These are phyloP conservation scores for Poecilia gillii DNA, from an alignment of 2,797 vertebrate genomes.

Conservation along the genomic window DNA sequence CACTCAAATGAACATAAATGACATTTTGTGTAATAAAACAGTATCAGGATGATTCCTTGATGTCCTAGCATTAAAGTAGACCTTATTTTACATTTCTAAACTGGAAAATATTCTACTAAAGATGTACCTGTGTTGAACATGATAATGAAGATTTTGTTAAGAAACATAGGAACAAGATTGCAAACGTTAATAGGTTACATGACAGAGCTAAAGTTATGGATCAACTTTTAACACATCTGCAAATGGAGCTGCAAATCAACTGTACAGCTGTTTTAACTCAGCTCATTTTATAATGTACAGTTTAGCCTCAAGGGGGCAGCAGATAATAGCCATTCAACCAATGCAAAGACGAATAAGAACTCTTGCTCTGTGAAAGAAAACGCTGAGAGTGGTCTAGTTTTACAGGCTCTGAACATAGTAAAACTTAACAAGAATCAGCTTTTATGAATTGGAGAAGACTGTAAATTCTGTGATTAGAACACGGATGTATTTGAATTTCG, in stretches of 20 bases:
- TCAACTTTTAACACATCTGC: background rate
- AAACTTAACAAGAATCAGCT: background rate
- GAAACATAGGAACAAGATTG: conserved; percentile 34
- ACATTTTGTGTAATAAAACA: conserved; percentile 20
- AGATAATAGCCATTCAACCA: background rate
- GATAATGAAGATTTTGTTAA: conserved; percentile 45
- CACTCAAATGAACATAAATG: conserved; percentile 25
- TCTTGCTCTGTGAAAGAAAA: background rate
- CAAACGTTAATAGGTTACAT: conserved; percentile 33
- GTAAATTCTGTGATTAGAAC: background rate
- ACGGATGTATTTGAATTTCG: background rate
- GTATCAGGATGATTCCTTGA: background rate
- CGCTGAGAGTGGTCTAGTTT: background rate
- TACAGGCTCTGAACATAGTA: background rate
- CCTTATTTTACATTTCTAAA: conserved; percentile 9
- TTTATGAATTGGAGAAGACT: background rate
- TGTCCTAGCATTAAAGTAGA: background rate
- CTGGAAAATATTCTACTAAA: conserved; percentile 17
- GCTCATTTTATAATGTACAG: background rate
- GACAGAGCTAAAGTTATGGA: conserved; percentile 11
- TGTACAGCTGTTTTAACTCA: background rate
- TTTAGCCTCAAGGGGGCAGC: background rate
- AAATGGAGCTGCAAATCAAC: background rate
- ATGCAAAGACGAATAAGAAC: background rate
- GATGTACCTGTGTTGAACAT: conserved; percentile 7